phyloP scores from a whole-genome alignment of 2,797 vertebrate species.

The Gymnoscopelus braueri region DNA sequence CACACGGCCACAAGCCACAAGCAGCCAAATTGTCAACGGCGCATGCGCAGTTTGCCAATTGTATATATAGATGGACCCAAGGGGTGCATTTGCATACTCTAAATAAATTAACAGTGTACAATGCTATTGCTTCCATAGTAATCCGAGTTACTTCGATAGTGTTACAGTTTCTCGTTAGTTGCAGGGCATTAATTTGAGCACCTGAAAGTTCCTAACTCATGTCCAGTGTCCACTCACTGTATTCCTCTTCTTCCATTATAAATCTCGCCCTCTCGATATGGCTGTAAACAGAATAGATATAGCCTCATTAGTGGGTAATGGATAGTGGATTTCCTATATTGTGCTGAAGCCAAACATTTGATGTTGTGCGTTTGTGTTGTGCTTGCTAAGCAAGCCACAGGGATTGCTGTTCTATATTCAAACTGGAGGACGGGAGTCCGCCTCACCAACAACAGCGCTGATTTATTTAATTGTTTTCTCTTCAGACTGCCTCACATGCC shows the following conservation, averaged over 20 bases:
- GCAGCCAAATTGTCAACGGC: too few relatives aligned
- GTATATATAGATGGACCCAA: too few relatives aligned
- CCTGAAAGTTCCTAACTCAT: too few relatives aligned
- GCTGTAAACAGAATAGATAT: constrained; percentile 18
- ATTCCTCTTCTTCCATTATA: neutral
- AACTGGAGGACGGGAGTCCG: constrained; percentile 6
- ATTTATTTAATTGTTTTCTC: neutral
- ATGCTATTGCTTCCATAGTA: too few relatives aligned
- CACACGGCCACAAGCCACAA: too few relatives aligned
- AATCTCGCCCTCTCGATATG: neutral
- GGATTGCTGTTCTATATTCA: constrained; percentile 44
- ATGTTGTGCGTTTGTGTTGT: constrained; percentile 25
- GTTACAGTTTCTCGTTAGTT: too few relatives aligned
- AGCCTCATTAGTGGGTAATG: constrained; percentile 28
- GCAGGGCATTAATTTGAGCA: too few relatives aligned
- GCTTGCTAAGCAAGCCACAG: constrained; percentile 34
- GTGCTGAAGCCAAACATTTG: constrained; percentile 3
- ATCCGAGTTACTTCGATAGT: too few relatives aligned
- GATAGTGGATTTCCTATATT: neutral
- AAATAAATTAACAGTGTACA: too few relatives aligned
- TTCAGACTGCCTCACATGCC: constrained; percentile 41
- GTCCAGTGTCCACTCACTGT: too few relatives aligned
- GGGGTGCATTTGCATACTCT: too few relatives aligned
- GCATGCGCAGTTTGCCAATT: too few relatives aligned
- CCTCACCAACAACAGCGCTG: constrained; percentile 28